Evolutionary conservation across 2,888 invertebrate species (phyloP), one percentile per base, ranked within the genome.

Genomic region (Hypsopygia costalis): DNA sequence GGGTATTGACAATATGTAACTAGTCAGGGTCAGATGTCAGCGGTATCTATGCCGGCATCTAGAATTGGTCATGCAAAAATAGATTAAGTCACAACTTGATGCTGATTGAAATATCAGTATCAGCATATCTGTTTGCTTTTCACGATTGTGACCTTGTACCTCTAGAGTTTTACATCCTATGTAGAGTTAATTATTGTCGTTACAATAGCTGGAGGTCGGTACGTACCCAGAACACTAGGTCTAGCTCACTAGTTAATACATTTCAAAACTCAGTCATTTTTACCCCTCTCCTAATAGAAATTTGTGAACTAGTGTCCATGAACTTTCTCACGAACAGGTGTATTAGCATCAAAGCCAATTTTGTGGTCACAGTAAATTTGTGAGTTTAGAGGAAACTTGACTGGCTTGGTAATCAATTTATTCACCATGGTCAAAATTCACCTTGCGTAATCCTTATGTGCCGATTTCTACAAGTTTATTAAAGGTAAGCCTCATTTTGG

Each of bases 1-100:
- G 12, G 10, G 22, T 27, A 31, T 36, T 41, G 41, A 41, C 33
- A 29, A 22, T 41, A 36, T 29, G 16, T 16, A 16, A 16, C 33
- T 36, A 10, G 29, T 52, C 63, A 65, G 62, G 65, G 65, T 57
- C 51, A 56, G 29, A 46, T 50, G 60, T 55, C 62, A 55, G 47
- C 54, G 25, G 9, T 34, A 36, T 28, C 28, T 28, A 27, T 34
- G n/a, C 36, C 39, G 56, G 52, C 60, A 55, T 55, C 52, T 50
- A 54, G 46, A 57, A 46, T 57, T 50, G 51, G 57, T 53, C 64
- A 58, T 53, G 66, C 61, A 49, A 60, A 55, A 41, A 37, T 37
- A 33, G 36, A 44, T 43, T 41, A 45, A 49, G 46, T 43, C 37
- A 39, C 25, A 25, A 25, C 25, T 25, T 25, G 25, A 25, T 25